Evolutionary conservation across 1,140 invertebrate genomes (phyloP).

Genomic region (Hylyphantes graminicola): DNA sequence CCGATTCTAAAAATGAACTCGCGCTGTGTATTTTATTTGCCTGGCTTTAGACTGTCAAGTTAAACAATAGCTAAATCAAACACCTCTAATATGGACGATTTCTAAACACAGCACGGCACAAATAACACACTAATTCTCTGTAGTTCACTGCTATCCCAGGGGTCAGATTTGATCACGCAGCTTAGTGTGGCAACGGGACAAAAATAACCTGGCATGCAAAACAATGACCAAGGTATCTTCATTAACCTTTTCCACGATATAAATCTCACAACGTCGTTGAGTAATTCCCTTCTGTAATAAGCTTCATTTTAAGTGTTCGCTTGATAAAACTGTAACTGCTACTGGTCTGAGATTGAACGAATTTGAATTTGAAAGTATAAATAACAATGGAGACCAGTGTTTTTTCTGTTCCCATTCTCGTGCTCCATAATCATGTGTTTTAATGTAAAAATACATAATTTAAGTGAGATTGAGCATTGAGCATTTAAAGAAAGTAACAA

Average conservation of each 20-base stretch:
- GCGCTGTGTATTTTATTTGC: neutral
- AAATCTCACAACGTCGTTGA: neutral
- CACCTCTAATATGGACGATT: neutral
- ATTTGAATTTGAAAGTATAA: too few species aligned
- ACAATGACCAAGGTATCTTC: constrained; percentile 13
- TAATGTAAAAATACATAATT: too few species aligned
- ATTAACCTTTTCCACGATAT: constrained; percentile 26
- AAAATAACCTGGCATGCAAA: constrained; percentile 9
- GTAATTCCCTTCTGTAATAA: neutral
- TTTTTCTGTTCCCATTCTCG: too few species aligned
- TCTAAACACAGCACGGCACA: neutral
- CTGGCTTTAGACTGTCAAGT: too few species aligned
- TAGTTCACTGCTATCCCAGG: constrained; percentile 7
- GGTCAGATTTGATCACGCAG: constrained; percentile 31
- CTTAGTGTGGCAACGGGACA: neutral
- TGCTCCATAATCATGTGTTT: too few species aligned
- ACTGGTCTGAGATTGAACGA: too few species aligned
- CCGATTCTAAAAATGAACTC: neutral
- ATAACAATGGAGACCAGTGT: too few species aligned
- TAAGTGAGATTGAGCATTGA: too few species aligned
- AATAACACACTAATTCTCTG: constrained; percentile 11
- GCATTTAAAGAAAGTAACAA: too few species aligned
- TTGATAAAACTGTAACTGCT: too few species aligned
- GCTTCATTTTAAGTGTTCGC: neutral
- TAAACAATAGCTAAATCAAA: neutral